Evolutionary conservation across 2,797 vertebrate genomes (phyloP).

Genomic region (Coregonus suidteri): DNA sequence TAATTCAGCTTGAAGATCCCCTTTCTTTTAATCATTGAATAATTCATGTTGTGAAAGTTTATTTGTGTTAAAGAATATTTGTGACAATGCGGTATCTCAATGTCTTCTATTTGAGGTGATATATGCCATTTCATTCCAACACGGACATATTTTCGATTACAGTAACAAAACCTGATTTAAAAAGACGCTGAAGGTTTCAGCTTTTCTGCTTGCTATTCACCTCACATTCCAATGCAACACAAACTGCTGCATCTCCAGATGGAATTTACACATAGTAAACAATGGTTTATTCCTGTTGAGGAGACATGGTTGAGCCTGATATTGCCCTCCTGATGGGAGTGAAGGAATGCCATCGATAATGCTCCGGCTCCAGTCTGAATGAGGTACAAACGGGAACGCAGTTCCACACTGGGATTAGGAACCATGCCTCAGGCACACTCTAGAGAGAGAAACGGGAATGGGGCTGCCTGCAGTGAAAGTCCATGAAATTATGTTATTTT

Average conservation of each 20-base stretch:
- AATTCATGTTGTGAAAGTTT: not conserved
- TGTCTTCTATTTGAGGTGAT: too few species aligned
- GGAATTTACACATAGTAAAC: conserved; percentile 19
- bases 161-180: not conserved
- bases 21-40: too few species aligned
- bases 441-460: not conserved
- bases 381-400: not conserved
- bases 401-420: not conserved
- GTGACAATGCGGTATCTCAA: too few species aligned
- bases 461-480: not conserved
- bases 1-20: not conserved
- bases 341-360: not conserved
- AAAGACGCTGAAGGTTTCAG: not conserved
- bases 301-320: too few species aligned
- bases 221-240: not conserved
- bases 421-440: not conserved
- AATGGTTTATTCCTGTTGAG: conserved; percentile 22
- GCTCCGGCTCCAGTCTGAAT: not conserved
- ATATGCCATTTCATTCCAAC: too few species aligned
- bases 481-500: not conserved
- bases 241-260: conserved; percentile 1
- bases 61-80: too few species aligned
- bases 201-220: not conserved
- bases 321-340: not conserved
- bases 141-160: not conserved